phyloP scores from a whole-genome alignment of 2,797 vertebrate species.

The Antennarius maculatus region DNA sequence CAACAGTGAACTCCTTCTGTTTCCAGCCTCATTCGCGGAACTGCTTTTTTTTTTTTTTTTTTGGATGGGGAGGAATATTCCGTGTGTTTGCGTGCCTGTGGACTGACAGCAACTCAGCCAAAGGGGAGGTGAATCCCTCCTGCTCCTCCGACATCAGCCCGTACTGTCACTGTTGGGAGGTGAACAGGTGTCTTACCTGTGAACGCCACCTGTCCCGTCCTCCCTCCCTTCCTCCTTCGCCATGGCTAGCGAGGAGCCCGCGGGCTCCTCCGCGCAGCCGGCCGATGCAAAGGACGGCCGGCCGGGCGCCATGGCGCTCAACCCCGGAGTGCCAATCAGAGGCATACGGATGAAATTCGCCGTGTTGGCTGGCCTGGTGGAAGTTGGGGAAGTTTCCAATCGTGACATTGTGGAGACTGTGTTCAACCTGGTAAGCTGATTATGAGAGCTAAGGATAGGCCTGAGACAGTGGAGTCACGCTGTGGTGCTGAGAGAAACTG shows the following conservation, averaged over 20 bases:
- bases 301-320: slow-evolving; percentile 74
- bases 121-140: slow-evolving; percentile 46
- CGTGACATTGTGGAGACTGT: slow-evolving; percentile 95
- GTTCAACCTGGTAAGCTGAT: slow-evolving; percentile 96
- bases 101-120: slow-evolving; percentile 51
- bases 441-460: slow-evolving; percentile 68
- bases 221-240: slow-evolving; percentile 59
- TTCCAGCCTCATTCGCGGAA: slow-evolving; percentile 24
- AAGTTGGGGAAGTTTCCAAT: slow-evolving; percentile 95
- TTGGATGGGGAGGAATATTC: slow-evolving; percentile 64
- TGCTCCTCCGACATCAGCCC: slow-evolving; percentile 43
- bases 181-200: slow-evolving; percentile 84
- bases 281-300: slow-evolving; percentile 71
- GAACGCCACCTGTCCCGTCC: slow-evolving; percentile 69
- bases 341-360: slow-evolving; percentile 98
- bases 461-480: slow-evolving; percentile 39
- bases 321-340: slow-evolving; percentile 90
- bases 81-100: slow-evolving; percentile 38
- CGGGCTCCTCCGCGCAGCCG: slow-evolving; percentile 66
- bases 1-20: slow-evolving; percentile 23
- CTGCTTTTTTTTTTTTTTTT: neutral
- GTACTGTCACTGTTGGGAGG: slow-evolving; percentile 51
- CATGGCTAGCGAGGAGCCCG: slow-evolving; percentile 88
- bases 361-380: slow-evolving; percentile 90
- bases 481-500: slow-evolving; percentile 11